Evolutionary conservation across 1,140 invertebrate species (phyloP).

Genomic region (Papilio aristodemus): DNA sequence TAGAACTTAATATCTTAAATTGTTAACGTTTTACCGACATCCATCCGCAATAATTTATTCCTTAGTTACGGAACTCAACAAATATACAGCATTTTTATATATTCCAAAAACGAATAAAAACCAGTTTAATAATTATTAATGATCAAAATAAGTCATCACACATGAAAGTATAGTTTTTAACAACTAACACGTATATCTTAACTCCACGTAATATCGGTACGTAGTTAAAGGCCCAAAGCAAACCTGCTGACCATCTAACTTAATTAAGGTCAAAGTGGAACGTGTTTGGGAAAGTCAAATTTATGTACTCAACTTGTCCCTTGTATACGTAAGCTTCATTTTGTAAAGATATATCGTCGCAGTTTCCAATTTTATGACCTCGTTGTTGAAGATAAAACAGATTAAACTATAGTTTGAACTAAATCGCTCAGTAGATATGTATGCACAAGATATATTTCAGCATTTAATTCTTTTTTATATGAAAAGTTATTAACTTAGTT

Average conservation of each 20-base stretch:
- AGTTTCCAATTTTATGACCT: slow-evolving; percentile 7
- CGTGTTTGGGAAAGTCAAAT: slow-evolving; percentile 5
- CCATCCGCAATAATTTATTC: no score
- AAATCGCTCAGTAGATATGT: background rate
- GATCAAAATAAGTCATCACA: no score
- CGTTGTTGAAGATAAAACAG: background rate
- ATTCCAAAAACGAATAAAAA: no score
- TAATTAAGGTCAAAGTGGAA: slow-evolving; percentile 12
- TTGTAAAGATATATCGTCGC: slow-evolving; percentile 5
- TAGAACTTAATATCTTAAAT: no score
- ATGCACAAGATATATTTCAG: no score
- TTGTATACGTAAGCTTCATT: slow-evolving; percentile 2
- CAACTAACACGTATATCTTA: background rate
- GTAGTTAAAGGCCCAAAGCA: background rate
- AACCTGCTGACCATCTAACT: background rate
- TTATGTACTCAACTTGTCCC: slow-evolving; percentile 17
- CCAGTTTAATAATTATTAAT: no score
- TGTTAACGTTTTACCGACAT: no score
- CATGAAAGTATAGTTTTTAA: no score
- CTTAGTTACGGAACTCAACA: no score
- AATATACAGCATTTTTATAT: no score
- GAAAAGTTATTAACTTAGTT: no score
- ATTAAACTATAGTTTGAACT: background rate
- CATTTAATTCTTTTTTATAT: no score
- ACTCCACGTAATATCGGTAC: background rate